phyloP scores from a whole-genome alignment of 1,140 invertebrate genomes.

The Gryon sp. region DNA sequence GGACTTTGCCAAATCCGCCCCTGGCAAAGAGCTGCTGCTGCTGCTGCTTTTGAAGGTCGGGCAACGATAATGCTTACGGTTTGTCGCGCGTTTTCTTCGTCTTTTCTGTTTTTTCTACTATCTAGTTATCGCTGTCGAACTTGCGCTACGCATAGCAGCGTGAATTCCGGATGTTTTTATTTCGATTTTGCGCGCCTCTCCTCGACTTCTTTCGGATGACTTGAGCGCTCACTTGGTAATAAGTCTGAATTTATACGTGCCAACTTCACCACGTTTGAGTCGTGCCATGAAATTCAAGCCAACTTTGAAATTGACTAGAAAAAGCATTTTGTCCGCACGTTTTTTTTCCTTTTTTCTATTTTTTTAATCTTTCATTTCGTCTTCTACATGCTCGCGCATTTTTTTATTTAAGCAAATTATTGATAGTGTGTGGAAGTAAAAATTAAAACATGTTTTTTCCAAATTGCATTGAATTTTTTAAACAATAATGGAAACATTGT shows the following conservation, averaged over 20 bases:
- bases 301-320: constrained; percentile 60
- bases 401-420: constrained; percentile 55
- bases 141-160: constrained; percentile 47
- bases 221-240: constrained; percentile 58
- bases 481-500: no score
- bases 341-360: no score
- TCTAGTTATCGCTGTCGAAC: constrained; percentile 47
- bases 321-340: constrained; percentile 37
- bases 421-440: background rate
- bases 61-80: constrained; percentile 39
- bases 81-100: constrained; percentile 38
- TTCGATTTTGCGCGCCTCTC: constrained; percentile 56
- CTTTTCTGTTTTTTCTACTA: constrained; percentile 36
- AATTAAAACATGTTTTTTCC: background rate
- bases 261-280: constrained; percentile 56
- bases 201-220: constrained; percentile 57
- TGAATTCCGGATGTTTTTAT: constrained; percentile 64
- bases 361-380: no score
- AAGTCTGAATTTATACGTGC: constrained; percentile 64
- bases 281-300: constrained; percentile 54
- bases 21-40: constrained; percentile 40
- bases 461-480: background rate
- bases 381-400: background rate
- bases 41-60: constrained; percentile 54
- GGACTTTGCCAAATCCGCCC: constrained; percentile 40